A percentile compares a stretch with the other conserved stretches of the same genome.
phyloP scores from a whole-genome alignment of 2,888 invertebrate species.

The Plusia festucae region DNA sequence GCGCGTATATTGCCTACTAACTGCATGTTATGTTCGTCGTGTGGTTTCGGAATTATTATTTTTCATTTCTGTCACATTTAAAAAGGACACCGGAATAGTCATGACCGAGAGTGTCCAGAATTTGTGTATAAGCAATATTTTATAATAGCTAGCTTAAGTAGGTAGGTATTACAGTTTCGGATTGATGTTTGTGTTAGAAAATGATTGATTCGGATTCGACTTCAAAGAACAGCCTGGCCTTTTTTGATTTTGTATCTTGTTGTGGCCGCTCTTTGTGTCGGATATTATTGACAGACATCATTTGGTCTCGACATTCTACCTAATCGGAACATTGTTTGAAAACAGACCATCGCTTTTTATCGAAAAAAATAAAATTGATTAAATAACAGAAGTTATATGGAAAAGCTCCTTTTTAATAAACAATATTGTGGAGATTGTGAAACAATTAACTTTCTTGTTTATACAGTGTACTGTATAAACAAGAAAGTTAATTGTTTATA shows the following conservation, averaged over 20 bases:
- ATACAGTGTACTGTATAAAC: neutral
- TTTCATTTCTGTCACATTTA: constrained; percentile 42
- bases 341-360: too few species aligned
- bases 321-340: too few species aligned
- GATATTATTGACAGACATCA: too few species aligned
- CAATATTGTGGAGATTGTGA: constrained; percentile 18
- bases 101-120: constrained; percentile 34
- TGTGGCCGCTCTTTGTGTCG: too few species aligned
- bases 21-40: constrained; percentile 54
- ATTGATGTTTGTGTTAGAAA: too few species aligned
- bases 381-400: neutral
- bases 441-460: constrained; percentile 1
- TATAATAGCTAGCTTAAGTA: too few species aligned
- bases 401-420: neutral
- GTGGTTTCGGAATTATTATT: constrained; percentile 51
- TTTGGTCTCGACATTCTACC: too few species aligned
- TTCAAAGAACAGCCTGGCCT: too few species aligned
- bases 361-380: too few species aligned
- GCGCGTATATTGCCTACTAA: constrained; percentile 65
- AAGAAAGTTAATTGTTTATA: constrained; percentile 12
- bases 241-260: too few species aligned
- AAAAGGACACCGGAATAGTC: constrained; percentile 37
- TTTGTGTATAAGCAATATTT: constrained; percentile 9
- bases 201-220: too few species aligned
- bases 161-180: too few species aligned